Conservation (phyloP, 2,888 invertebrate species). For the Zaprionus obscuricornis region DNA sequence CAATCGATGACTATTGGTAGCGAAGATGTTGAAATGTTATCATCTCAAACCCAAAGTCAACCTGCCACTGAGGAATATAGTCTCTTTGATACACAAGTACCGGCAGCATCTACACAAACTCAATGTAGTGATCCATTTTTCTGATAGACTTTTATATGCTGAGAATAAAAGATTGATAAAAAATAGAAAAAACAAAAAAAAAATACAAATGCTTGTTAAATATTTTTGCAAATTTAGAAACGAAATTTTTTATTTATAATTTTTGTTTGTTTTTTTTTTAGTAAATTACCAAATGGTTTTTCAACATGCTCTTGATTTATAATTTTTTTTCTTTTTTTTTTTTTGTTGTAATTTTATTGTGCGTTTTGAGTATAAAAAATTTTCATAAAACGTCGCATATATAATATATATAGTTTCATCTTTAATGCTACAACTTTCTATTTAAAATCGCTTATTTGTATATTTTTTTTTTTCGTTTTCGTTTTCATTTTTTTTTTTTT, state of each 20-base stretch:
- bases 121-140: conserved; percentile 16
- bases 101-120: conserved; percentile 49
- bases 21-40: not conserved
- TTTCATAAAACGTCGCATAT: conserved; percentile 32
- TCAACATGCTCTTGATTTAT: conserved; percentile 23
- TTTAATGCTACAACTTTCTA: conserved; percentile 33
- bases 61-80: conserved; percentile 28
- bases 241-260: conserved; percentile 20
- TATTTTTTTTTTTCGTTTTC: conserved; percentile 9
- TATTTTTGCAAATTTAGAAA: conserved; percentile 9
- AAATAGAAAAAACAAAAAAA: too few species aligned
- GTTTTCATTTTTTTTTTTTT: too few species aligned
- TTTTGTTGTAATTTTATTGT: conserved; percentile 31
- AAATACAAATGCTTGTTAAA: not conserved
- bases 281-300: conserved; percentile 21
- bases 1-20: conserved; percentile 31
- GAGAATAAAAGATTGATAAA: too few species aligned
- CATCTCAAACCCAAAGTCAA: conserved; percentile 22
- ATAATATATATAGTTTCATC: conserved; percentile 4
- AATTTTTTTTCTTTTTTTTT: conserved; percentile 16
- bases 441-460: conserved; percentile 41
- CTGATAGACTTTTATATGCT: not conserved
- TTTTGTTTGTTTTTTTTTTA: too few species aligned
- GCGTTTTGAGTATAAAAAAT: conserved; percentile 49
- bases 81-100: conserved; percentile 45